Evolutionary conservation across 2,888 invertebrate genomes (phyloP), one percentile per base, ranked within the genome.

Genomic region (Rhorus exstirpatorius): DNA sequence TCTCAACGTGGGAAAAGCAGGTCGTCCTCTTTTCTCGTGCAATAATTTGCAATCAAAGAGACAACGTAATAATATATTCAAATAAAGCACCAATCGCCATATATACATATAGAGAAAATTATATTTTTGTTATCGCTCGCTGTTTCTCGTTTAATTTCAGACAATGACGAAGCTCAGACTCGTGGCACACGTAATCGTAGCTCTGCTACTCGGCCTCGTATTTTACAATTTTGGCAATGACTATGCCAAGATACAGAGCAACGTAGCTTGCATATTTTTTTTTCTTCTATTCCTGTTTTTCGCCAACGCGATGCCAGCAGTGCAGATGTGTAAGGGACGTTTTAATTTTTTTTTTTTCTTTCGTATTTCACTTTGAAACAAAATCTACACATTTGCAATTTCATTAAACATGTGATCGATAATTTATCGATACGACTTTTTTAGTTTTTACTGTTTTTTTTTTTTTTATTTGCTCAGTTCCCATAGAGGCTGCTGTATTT

Each of bases 401-500:
- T 24, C 21, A 53, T 8, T 68, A 44, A 46, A 82, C 26, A 46
- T 41, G n/a, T n/a, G n/a, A 46, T 70, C 49, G 51, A 24, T 68
- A 8, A 35, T 55, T 38, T 58, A 31, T n/a, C 55, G 2, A 17
- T 21, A 3, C 10, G 31, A n/a, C n/a, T 41, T 41, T 61, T 35
- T 31, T 17, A 35, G 51, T 21, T 17, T 55, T 17, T 17, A 41
- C n/a, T 60, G 19, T 17, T 7, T 49, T 74, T 14, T 41, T 31
- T 12, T 55, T 24, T 46, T 44, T 61, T 14, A 53, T 63, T 83
- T 93, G 94, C 89, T 87, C 90, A 97, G 97, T 97, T 93, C 97
- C 97, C 0, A 93, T 94, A 49, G 97, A 97, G 93, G 95, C 96
- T 86, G 94, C 94, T 4, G 96, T 97, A 3, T 95, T 97, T 84